Base-by-base conservation (phyloP, 2,888 invertebrate species). In the Alloscopus bannaensis region DNA sequence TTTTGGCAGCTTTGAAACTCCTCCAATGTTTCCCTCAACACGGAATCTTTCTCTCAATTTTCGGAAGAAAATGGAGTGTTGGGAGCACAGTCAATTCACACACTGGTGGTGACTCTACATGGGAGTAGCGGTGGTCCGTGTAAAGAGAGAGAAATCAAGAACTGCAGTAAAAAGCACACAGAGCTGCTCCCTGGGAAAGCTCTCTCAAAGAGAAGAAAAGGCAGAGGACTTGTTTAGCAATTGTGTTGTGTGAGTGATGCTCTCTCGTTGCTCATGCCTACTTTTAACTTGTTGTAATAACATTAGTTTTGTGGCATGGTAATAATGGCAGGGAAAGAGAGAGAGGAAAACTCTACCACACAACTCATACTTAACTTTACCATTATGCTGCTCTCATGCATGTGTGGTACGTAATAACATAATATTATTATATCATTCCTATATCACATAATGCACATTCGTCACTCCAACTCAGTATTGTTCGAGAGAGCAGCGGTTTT, bases 401-500 rank as follows among this genome's bases (percentile, higher is more conserved):
- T n/a, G n/a, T n/a, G n/a, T n/a, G n/a, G n/a, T n/a, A n/a, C n/a
- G n/a, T n/a, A n/a, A n/a, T n/a, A n/a, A n/a, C n/a, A n/a, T n/a
- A n/a, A n/a, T n/a, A n/a, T 26, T 26, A 1, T 18, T 57, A 31
- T 70, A 47, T 16, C 36, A 29, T 60, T 60, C 57, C 45, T 60
- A 60, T 50, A 47, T 70, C 70, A 70, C 70, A 70, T 60, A 60
- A 24, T 29, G 47, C 31, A 50, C 70, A 70, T 50, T 60, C 50
- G 22, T 59, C 60, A 47, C 22, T 47, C 36, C 59, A 47, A n/a
- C n/a, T n/a, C n/a, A n/a, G n/a, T n/a, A n/a, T n/a, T n/a, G n/a
- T n/a, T n/a, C n/a, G n/a, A n/a, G n/a, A n/a, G n/a, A n/a, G n/a
- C n/a, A n/a, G n/a, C n/a, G n/a, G n/a, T n/a, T n/a, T n/a, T n/a